These are phyloP conservation scores for Barnardius zonarius DNA, from an alignment of 2,113 vertebrate genomes.

Conservation along the genomic window DNA sequence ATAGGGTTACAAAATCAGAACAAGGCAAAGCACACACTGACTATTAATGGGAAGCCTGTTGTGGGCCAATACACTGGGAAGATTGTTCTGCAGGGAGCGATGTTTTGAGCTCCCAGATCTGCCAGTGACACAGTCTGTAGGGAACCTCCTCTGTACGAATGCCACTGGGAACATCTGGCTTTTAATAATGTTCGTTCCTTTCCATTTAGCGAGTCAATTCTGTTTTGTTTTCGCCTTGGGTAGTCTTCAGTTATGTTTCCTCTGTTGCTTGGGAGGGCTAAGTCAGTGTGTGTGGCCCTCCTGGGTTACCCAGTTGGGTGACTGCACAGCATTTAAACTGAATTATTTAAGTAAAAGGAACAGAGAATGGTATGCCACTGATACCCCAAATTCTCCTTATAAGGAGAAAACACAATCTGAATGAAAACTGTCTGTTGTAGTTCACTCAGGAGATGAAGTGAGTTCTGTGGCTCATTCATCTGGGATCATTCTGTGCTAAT, in stretches of 20 bases:
- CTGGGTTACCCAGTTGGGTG: not conserved
- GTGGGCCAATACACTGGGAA: not conserved
- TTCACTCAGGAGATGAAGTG: not conserved
- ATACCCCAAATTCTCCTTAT: not conserved
- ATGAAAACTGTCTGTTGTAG: rapidly evolving
- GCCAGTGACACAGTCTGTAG: not conserved
- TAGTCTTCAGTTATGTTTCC: not conserved
- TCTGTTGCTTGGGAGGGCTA: conserved; percentile 3
- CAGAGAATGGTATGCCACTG: not conserved
- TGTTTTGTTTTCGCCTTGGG: not conserved
- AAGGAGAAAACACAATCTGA: not conserved
- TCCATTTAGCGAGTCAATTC: not conserved
- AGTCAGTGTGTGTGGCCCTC: conserved; percentile 24
- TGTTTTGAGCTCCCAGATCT: not conserved
- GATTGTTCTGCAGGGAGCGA: not conserved
- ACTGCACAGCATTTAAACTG: not conserved
- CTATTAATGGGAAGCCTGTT: not conserved
- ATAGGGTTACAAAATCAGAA: not conserved
- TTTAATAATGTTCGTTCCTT: not conserved
- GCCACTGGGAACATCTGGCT: conserved; percentile 50
- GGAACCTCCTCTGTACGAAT: conserved; percentile 17
- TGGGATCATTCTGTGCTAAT: not conserved
- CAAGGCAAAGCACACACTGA: not conserved
- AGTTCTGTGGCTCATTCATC: not conserved
- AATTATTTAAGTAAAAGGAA: not conserved